Conservation (phyloP, 2,888 invertebrate genomes). For the Troides aeacus region DNA sequence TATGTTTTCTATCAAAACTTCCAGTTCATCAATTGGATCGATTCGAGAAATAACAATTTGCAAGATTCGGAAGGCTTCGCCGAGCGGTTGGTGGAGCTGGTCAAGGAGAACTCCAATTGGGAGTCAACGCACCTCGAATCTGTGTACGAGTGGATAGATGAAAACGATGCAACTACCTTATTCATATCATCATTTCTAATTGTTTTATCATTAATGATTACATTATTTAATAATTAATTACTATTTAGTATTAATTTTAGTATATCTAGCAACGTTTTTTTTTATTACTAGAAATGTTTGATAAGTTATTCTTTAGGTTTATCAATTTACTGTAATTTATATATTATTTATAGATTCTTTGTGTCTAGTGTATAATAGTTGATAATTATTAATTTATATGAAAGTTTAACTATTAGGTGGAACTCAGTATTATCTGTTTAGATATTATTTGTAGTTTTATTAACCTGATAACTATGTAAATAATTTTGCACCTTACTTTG, state of each 20-base stretch:
- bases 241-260: not conserved
- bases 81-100: conserved; percentile 35
- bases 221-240: conserved; percentile 46
- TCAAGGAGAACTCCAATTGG: conserved; percentile 52
- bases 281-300: not conserved
- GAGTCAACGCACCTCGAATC: conserved; percentile 36
- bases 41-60: conserved; percentile 49
- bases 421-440: conserved; percentile 50
- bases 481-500: not conserved
- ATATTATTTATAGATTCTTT: not conserved
- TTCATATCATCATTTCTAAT: conserved; percentile 54
- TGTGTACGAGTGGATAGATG: conserved; percentile 69
- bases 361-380: not conserved
- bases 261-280: not conserved
- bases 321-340: conserved; percentile 8
- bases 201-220: conserved; percentile 46
- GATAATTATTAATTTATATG: not conserved
- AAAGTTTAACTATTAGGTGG: conserved; percentile 11
- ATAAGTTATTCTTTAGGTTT: conserved; percentile 5
- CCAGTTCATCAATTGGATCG: conserved; percentile 58
- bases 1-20: conserved; percentile 27
- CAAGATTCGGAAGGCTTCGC: conserved; percentile 47
- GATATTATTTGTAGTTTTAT: conserved; percentile 53
- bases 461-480: conserved; percentile 19
- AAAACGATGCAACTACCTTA: conserved; percentile 58